phyloP scores from a whole-genome alignment of 2,113 vertebrate genomes.

The Saccopteryx bilineata region DNA sequence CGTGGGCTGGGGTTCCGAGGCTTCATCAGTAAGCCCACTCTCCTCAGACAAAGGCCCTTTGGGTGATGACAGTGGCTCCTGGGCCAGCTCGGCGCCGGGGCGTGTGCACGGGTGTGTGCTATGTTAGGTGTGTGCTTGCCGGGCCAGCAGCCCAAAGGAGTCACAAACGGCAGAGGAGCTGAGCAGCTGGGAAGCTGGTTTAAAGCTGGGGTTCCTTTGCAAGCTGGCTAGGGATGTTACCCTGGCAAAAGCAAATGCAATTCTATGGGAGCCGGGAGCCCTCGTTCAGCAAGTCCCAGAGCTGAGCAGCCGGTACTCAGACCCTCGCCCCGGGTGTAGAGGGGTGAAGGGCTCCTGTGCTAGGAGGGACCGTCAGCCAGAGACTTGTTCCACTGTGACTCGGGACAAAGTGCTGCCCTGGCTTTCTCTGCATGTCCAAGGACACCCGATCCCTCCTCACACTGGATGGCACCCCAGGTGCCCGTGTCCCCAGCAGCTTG shows the following conservation, averaged over 20 bases:
- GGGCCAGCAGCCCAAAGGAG: not conserved
- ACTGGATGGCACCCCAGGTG: not conserved
- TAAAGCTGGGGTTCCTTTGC: not conserved
- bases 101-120: not conserved
- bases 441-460: slow-evolving; percentile 48
- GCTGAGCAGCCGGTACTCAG: not conserved
- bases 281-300: slow-evolving; percentile 19
- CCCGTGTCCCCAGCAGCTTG: slow-evolving; percentile 51
- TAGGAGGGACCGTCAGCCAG: not conserved
- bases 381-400: slow-evolving; percentile 66
- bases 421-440: not conserved
- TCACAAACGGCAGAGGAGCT: not conserved
- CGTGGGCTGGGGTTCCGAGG: not conserved
- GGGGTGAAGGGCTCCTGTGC: not conserved
- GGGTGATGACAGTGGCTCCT: slow-evolving; percentile 22
- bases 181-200: not conserved
- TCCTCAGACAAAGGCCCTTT: slow-evolving; percentile 65
- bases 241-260: not conserved
- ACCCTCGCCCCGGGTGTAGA: slow-evolving; percentile 1
- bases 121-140: not conserved
- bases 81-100: not conserved
- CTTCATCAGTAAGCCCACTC: slow-evolving; percentile 2
- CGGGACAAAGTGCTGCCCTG: slow-evolving; percentile 73
- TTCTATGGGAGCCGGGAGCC: not conserved
- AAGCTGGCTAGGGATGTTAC: not conserved